Evolutionary conservation across 2,888 invertebrate species (phyloP), one percentile per base, ranked within the genome.

Genomic region (Exocentrus adspersus): DNA sequence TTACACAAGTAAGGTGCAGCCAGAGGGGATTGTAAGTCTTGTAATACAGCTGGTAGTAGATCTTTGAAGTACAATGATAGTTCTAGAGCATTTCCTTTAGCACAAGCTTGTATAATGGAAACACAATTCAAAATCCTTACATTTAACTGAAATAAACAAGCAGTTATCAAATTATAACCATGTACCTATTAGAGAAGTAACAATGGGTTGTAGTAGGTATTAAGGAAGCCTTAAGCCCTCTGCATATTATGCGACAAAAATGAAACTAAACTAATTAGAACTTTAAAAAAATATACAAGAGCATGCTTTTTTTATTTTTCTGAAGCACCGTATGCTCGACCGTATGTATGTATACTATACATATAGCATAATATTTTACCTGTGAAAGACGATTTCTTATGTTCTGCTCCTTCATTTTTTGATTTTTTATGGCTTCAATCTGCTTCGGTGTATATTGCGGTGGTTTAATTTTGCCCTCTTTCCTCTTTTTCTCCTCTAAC

Each of bases 391-490:
- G 87, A 42, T 88, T 85, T 69, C 95, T 86, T 64, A 95, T 92
- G 0, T 86, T 87, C 67, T 88, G 87, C 80, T 98, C 98, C 76
- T 95, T 96, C 20, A 92, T 90, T 16, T 92, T 85, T 81, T 97
- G 97, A 32, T 89, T 88, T 78, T 92, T 93, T 53, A 97, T 88
- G 0, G 91, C 91, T 81, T 98, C 98, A 79, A 95, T 91, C 81
- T 99, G 98, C 80, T 98, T 98, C 10, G 92, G 90, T 0, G 93
- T 91, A 50, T 92, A 82, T 74, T 90, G 88, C 0, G 89, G 88
- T 45, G 89, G 90, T 73, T 91, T 91, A 37, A 89, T 81, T 80
- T 92, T 93, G 0, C 94, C 94, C 75, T 93, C 92, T 62, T 87
- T 88, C 21, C 89, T 88, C 57, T 90, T 89, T 81, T 95, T 95